phyloP scores from a whole-genome alignment of 2,888 invertebrate genomes.

The Temnothorax ravouxi region DNA sequence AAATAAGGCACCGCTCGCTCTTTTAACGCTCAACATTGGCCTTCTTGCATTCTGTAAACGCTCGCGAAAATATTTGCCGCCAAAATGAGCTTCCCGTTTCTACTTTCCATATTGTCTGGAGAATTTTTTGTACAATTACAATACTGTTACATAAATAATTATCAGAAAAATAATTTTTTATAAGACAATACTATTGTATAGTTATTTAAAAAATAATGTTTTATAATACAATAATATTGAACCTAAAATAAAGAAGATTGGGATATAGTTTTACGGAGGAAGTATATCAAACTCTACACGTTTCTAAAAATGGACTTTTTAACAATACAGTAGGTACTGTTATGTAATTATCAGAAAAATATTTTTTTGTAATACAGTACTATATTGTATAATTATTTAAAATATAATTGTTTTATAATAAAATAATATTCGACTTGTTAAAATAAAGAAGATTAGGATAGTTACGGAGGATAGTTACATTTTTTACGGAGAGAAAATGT shows the following conservation, averaged over 20 bases:
- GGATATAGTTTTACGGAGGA: not conserved
- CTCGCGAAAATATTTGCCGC: not conserved
- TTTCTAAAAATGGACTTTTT: not conserved
- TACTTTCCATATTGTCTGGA: not conserved
- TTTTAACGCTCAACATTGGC: not conserved
- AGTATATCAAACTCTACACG: not conserved
- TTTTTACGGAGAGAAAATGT: not conserved
- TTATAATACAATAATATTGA: not conserved
- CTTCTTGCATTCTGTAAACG: not conserved
- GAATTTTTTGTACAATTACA: not conserved
- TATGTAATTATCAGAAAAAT: not conserved
- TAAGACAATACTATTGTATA: not conserved
- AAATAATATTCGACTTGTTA: not conserved
- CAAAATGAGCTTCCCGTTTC: not conserved
- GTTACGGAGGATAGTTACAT: too few relatives aligned
- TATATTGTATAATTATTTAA: not conserved
- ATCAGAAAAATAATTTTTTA: not conserved
- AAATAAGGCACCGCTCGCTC: slow-evolving; percentile 22
- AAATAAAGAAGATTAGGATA: too few relatives aligned
- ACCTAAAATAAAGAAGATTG: not conserved
- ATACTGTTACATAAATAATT: not conserved
- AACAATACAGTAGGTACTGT: not conserved
- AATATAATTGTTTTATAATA: not conserved
- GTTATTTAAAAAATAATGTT: not conserved
- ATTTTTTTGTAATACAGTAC: not conserved